These are phyloP conservation scores for Leptobrachium ailaonicum DNA, from an alignment of 2,113 vertebrate species.

Conservation along the genomic window DNA sequence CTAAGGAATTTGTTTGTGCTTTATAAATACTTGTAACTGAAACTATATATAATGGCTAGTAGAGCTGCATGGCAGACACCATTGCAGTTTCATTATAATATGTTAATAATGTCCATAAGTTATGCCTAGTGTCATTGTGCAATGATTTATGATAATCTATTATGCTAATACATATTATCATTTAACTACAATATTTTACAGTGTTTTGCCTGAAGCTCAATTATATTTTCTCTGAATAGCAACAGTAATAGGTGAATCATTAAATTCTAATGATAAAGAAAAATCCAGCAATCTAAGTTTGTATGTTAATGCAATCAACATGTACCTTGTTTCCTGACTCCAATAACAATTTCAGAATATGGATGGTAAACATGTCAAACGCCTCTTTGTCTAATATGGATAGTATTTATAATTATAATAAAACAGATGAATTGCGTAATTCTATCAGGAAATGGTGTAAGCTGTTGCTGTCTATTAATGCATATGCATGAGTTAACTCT, in stretches of 20 bases:
- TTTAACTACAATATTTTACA: constrained; percentile 28
- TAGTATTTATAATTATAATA: no score
- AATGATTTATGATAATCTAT: constrained; percentile 34
- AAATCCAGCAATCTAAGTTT: constrained; percentile 1
- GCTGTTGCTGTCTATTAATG: no score
- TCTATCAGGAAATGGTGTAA: no score
- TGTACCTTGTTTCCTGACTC: background rate
- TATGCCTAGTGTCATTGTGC: constrained; percentile 12
- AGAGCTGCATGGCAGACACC: constrained; percentile 16
- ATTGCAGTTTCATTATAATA: constrained; percentile 19
- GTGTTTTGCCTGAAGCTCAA: constrained; percentile 1
- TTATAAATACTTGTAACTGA: no score
- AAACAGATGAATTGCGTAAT: no score
- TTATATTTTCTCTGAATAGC: background rate
- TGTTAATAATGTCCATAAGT: constrained; percentile 9
- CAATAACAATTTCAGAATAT: background rate
- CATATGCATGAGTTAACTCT: no score
- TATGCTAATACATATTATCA: constrained; percentile 35
- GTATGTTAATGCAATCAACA: background rate
- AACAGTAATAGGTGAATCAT: constrained; percentile 21
- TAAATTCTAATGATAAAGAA: background rate
- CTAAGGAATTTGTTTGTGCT: no score
- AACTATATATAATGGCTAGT: background rate
- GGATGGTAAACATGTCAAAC: no score
- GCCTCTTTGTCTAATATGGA: no score